These are phyloP conservation scores for Sphaerophoria rueppellii DNA, from an alignment of 2,888 invertebrate species.

Conservation along the genomic window DNA sequence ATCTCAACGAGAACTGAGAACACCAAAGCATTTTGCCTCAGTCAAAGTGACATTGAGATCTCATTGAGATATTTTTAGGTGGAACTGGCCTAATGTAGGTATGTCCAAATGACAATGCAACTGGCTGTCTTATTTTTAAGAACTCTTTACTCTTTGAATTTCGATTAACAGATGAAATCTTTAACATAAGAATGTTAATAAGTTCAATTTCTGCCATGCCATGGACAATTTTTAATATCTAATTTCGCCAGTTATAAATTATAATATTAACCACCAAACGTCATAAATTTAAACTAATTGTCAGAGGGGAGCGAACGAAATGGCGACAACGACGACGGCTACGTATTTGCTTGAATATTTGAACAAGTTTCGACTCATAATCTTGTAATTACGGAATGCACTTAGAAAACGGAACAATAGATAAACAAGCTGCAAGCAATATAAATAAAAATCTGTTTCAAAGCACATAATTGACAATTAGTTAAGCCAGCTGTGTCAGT, in stretches of 20 bases:
- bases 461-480: constrained; percentile 31
- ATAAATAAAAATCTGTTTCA: constrained; percentile 35
- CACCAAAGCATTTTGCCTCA: no score
- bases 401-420: constrained; percentile 65
- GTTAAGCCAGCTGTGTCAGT: constrained; percentile 13
- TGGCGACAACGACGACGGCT: neutral
- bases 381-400: constrained; percentile 64
- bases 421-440: constrained; percentile 38
- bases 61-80: no score
- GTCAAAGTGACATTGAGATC: no score
- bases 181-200: no score
- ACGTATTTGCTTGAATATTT: constrained; percentile 23
- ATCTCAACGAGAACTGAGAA: no score
- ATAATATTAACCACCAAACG: constrained; percentile 47
- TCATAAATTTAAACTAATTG: constrained; percentile 47
- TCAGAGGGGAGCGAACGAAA: neutral
- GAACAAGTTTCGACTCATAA: constrained; percentile 27
- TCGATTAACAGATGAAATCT: no score
- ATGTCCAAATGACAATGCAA: no score
- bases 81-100: no score
- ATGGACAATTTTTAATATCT: neutral
- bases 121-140: no score
- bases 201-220: neutral
- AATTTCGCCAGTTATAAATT: constrained; percentile 64
- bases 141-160: no score